Base-by-base conservation (phyloP, 2,888 invertebrate species). In the Tillus elongatus region DNA sequence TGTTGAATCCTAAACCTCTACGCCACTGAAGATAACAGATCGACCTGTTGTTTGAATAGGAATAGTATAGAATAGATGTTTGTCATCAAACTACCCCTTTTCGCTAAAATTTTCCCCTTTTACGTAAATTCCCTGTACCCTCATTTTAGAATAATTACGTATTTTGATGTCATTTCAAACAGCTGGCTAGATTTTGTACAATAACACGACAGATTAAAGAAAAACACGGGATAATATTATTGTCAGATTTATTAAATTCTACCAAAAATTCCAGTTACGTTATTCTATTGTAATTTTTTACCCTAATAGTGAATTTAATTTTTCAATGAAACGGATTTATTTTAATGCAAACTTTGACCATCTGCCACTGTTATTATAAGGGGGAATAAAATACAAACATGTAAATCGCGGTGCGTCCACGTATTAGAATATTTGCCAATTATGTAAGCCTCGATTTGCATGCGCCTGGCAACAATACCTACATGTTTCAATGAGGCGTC, bases 131-230 rank as follows among this genome's bases (percentile, higher is more conserved):
- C 6, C 24, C 24, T 19, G 24, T 19, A 59, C 61, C 63, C 63
- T 60, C 58, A 60, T 60, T 61, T 61, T 58, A 58, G 57, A 63
- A 62, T 63, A 64, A 64, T 65, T 65, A 62, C 60, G 58, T 54
- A 61, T 60, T 63, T 60, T 57, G 57, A 57, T 57, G 59, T 52
- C 52, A 58, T 56, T 57, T 50, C 53, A 45, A 37, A 52, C 62
- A 60, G 61, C 61, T 62, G 60, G 47, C 51, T 43, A 51, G 50
- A 52, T 50, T 54, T 48, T 41, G 41, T 50, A 54, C 53, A 58
- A 57, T 54, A 51, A 54, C 47, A 51, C 35, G 39, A 51, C 37
- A 53, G 56, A 60, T 59, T 56, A 57, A 56, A 58, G 56, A 52
- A 57, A 58, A 58, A 61, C 56, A 56, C 48, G 45, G 46, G 45